phyloP scores from a whole-genome alignment of 1,140 invertebrate genomes.

The Chelonus insularis region DNA sequence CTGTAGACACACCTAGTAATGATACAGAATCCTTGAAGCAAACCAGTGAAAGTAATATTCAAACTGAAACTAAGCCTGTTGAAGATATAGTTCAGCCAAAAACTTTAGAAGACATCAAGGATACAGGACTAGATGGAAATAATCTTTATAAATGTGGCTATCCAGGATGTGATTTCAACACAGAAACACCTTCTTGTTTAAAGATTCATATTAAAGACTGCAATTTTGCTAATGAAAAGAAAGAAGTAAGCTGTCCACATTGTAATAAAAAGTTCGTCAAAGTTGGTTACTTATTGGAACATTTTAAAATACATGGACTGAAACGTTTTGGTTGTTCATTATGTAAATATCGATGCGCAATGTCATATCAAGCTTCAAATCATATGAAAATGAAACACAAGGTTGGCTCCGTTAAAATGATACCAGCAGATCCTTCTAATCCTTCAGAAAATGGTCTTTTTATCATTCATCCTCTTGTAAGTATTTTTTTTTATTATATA shows the following conservation, averaged over 20 bases:
- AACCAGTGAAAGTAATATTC: constrained; percentile 23
- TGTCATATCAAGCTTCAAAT: constrained; percentile 49
- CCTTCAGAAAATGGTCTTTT: constrained; percentile 61
- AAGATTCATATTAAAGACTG: constrained; percentile 61
- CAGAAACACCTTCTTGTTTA: constrained; percentile 42
- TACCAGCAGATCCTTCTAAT: constrained; percentile 61
- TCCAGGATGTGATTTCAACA: constrained; percentile 45
- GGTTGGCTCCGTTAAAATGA: constrained; percentile 47
- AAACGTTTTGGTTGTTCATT: constrained; percentile 61
- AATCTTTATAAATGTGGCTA: constrained; percentile 62
- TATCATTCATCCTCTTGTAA: constrained; percentile 57
- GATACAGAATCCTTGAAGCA: too few relatives aligned
- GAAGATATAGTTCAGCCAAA: constrained; percentile 32
- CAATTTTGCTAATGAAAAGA: constrained; percentile 30
- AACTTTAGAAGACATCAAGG: constrained; percentile 49
- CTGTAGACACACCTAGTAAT: constrained; percentile 8
- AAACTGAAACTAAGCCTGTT: constrained; percentile 2
- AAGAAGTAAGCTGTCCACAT: constrained; percentile 58
- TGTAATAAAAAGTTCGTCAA: constrained; percentile 57
- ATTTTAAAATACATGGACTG: constrained; percentile 59
- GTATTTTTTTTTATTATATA: constrained; percentile 31
- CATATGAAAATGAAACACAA: constrained; percentile 66
- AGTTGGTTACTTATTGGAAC: constrained; percentile 52
- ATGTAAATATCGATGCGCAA: constrained; percentile 57
- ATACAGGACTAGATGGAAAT: constrained; percentile 49